Evolutionary conservation across 1,140 invertebrate genomes (phyloP), one percentile per base, ranked within the genome.

Genomic region (Drosophila persimilis): DNA sequence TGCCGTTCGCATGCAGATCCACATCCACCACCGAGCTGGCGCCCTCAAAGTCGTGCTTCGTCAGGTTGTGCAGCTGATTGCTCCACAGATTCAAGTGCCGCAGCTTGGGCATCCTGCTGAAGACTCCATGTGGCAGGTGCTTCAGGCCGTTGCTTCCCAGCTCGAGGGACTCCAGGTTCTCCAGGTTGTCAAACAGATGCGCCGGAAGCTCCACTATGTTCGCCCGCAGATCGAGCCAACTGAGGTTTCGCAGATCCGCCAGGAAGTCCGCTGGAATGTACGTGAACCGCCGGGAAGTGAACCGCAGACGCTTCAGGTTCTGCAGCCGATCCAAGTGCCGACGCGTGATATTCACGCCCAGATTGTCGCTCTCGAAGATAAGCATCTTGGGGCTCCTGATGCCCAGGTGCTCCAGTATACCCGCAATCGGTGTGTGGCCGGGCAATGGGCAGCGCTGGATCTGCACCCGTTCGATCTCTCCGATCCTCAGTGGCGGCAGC

Each of bases 1-100:
- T 91, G n/a, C 92, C 91, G 80, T 95, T 95, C 6, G 90, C 91
- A 71, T 93, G 94, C 17, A 95, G 70, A 88, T 95, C 94, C 56
- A 95, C 91, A 75, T 93, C 92, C 74, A 93, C 90, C 9, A 95
- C 85, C 5, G 93, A 92, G 20, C 92, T 78, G 6, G 94, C 91
- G 17, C 93, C 93, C 31, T 92, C 92, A 62, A 95, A 95, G 51
- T 93, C 91, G 44, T 93, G 92, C 50, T 93, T 90, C 0, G 93
- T 92, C 6, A 95, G 91, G 80, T 93, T 93, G 11, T 91, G 92
- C 51, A 95, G 90, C 60, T 93, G 92, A 74, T 95, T 95, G 73
- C 93, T 92, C 94, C 94, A 94, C 29, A 95, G 78, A 62, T 94
- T 94, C 39, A 95, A 80, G 29, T 93, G 92, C 59, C 91, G 90